These are phyloP conservation scores for Bathynomus jamesi DNA, from an alignment of 1,140 invertebrate species.

Conservation along the genomic window DNA sequence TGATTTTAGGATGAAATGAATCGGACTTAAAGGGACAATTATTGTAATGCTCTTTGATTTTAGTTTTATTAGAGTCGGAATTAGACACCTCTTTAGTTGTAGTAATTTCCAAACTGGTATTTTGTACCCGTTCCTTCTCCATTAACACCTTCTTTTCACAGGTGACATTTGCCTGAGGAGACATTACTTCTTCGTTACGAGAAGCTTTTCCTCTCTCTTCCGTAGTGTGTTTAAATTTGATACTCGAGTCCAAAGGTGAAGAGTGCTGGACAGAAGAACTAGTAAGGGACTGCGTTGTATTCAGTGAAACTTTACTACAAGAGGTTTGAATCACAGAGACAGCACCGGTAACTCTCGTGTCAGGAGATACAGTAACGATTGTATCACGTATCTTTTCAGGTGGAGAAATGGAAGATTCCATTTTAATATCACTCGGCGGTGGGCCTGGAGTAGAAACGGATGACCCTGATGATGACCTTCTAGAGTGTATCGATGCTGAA, in stretches of 20 bases:
- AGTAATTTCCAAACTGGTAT: background rate
- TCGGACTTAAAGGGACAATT: background rate
- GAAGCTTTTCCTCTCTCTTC: too few species aligned
- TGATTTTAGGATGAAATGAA: background rate
- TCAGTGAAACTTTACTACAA: constrained; percentile 27
- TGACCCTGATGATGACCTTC: background rate
- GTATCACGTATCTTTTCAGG: constrained; percentile 7
- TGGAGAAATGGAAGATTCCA: background rate
- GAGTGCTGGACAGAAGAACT: background rate
- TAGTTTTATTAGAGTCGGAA: background rate
- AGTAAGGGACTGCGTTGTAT: constrained; percentile 15
- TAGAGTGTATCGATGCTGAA: background rate
- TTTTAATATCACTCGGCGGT: background rate
- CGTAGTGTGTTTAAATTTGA: too few species aligned
- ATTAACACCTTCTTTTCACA: background rate
- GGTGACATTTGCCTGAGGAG: background rate
- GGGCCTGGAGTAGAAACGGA: background rate
- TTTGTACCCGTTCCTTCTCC: background rate
- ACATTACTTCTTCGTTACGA: background rate
- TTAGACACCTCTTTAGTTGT: background rate
- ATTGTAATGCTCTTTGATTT: background rate
- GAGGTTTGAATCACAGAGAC: constrained; percentile 30
- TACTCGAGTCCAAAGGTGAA: background rate
- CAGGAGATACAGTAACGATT: constrained; percentile 29
- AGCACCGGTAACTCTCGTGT: constrained; percentile 28